Evolutionary conservation across 2,888 invertebrate species (phyloP), one percentile per base, ranked within the genome.

Genomic region (Ophioninae sp.): DNA sequence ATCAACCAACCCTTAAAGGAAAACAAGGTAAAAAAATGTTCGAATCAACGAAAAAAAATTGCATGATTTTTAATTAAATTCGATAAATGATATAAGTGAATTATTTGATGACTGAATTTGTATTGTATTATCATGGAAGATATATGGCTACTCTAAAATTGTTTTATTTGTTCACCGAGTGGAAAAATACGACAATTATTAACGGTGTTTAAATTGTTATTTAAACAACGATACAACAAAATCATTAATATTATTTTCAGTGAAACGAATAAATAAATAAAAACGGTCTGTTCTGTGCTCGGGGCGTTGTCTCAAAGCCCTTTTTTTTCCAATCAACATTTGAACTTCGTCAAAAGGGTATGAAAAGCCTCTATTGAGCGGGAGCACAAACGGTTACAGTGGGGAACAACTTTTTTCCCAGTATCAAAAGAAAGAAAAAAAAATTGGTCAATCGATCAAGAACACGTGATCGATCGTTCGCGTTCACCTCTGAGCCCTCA

Each of bases 391-490:
- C n/a, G n/a, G 13, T 30, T 17, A n/a, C 39, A 65, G 39, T 7
- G 39, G 30, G 7, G n/a, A 65, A 65, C 37, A 23, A 23, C 22
- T 44, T 63, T 63, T 30, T 13, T 64, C 17, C 37, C 51, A 6
- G 67, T 20, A 67, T 67, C 7, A 30, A 13, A 13, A 68, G 51
- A 51, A n/a, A 39, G 44, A 0, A 30, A 39, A 64, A 30, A 78
- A 51, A 71, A 72, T 51, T 20, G 59, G 30, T 23, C 59, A 59
- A 68, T 79, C 79, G 67, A 79, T 79, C 67, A 79, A 44, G 37
- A 39, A 56, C 6, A 13, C 79, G 51, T 68, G 79, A 79, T 73
- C 61, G 79, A 79, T 73, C 79, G 67, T 37, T 20, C 30, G 10
- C 59, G 67, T 61, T 79, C 67, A 59, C 61, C 65, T 51, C 41